phyloP scores from a whole-genome alignment of 2,797 vertebrate species.

The Sebastes vulpes region DNA sequence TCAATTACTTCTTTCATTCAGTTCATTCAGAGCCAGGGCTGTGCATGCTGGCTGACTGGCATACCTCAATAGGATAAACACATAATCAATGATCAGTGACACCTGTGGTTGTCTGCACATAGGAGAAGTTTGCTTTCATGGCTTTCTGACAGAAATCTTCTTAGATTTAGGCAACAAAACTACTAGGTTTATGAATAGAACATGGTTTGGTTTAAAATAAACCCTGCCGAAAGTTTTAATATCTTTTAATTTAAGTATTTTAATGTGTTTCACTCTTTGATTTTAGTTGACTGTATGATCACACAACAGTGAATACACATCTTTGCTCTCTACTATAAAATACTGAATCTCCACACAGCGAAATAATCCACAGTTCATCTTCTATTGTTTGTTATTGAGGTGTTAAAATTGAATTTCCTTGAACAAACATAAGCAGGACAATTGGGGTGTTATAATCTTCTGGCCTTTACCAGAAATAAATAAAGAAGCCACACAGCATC shows the following conservation, averaged over 20 bases:
- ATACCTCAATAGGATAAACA: not conserved
- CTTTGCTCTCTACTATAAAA: not conserved
- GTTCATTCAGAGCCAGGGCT: not conserved
- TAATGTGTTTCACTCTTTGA: not conserved
- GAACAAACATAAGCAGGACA: not conserved
- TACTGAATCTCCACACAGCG: not conserved
- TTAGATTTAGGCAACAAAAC: too few species aligned
- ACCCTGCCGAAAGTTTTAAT: too few species aligned
- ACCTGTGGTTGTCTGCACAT: not conserved
- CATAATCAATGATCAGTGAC: not conserved
- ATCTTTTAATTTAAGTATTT: too few species aligned
- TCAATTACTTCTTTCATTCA: not conserved
- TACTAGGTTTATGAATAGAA: too few species aligned
- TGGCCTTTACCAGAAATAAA: not conserved
- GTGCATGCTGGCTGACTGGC: not conserved
- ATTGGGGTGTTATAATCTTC: not conserved
- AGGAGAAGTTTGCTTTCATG: too few species aligned
- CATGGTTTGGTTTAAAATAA: too few species aligned
- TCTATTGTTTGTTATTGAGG: not conserved
- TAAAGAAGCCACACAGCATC: not conserved
- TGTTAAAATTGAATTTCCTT: constrained; percentile 3
- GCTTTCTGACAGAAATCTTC: too few species aligned
- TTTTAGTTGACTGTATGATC: not conserved
- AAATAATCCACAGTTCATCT: not conserved
- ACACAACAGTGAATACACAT: not conserved